Conservation (phyloP, 2,113 vertebrate genomes). For the Macheiramphus alcinus region DNA sequence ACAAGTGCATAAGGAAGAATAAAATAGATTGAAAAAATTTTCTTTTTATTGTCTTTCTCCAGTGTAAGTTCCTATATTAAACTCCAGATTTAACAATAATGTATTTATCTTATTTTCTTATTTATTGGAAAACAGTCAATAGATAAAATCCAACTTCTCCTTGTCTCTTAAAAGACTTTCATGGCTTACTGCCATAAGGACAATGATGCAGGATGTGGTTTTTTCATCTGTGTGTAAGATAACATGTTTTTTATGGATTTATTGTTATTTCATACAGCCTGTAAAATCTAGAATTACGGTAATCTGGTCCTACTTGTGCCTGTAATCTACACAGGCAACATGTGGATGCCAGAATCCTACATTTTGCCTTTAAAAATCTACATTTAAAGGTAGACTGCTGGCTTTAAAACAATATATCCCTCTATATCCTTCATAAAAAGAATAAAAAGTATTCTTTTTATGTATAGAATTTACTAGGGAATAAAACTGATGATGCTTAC, state of each 20-base stretch:
- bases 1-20: background rate
- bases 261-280: background rate
- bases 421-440: background rate
- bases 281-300: background rate
- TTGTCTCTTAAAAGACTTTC: background rate
- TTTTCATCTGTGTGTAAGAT: background rate
- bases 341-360: background rate
- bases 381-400: background rate
- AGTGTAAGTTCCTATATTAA: background rate
- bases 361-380: background rate
- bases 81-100: background rate
- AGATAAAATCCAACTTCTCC: background rate
- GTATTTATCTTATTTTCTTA: background rate
- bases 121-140: background rate
- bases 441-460: background rate
- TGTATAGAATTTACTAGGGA: background rate
- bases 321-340: background rate
- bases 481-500: background rate
- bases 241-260: background rate
- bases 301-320: background rate
- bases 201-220: background rate
- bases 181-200: background rate
- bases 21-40: fast-evolving
- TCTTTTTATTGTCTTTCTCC: background rate
- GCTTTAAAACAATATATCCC: background rate